Evolutionary conservation across 2,888 invertebrate genomes (phyloP), one percentile per base, ranked within the genome.

Genomic region (Rotaria socialis): DNA sequence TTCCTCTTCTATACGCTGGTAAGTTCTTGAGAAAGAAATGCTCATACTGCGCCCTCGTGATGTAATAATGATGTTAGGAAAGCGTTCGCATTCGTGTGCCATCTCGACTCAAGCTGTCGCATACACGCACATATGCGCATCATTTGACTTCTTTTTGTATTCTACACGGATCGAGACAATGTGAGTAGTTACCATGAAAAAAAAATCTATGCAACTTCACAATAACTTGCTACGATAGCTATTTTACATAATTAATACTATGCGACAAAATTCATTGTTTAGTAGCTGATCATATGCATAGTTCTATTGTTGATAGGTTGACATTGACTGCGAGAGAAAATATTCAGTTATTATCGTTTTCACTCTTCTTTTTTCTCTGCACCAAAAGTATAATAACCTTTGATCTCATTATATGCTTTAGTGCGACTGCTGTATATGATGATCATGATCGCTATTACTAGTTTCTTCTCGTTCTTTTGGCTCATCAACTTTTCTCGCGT

Each of bases 31-130:
- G 67, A 67, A 6, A 67, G 35, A 67, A 35, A 35, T 35, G 11
- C 16, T 67, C 27, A 11, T 67, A 11, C 27, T 14, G 58, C n/a
- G 22, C n/a, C 10, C 8, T 58, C 22, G n/a, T 22, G n/a, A 58
- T 58, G n/a, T 58, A 58, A 58, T 58, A 58, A 58, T 22, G 10
- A 58, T n/a, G 58, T 58, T 58, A 24, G 58, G 2, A 58, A 58
- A n/a, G 10, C 58, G 58, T n/a, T 58, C 14, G 67, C 35, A 27
- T 67, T 35, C 35, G 19, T 67, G 67, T n/a, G 27, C 27, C 35
- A 67, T 67, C 67, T 67, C 67, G 3, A 16, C 27, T 67, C 67
- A 67, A 67, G 67, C 67, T 67, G 67, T 67, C 27, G 67, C 60
- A 60, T 19, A 8, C 35, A 35, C 16, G 27, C 27, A 50, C 50